Evolutionary conservation across 2,888 invertebrate genomes (phyloP).

Genomic region (Nemurella pictetii): DNA sequence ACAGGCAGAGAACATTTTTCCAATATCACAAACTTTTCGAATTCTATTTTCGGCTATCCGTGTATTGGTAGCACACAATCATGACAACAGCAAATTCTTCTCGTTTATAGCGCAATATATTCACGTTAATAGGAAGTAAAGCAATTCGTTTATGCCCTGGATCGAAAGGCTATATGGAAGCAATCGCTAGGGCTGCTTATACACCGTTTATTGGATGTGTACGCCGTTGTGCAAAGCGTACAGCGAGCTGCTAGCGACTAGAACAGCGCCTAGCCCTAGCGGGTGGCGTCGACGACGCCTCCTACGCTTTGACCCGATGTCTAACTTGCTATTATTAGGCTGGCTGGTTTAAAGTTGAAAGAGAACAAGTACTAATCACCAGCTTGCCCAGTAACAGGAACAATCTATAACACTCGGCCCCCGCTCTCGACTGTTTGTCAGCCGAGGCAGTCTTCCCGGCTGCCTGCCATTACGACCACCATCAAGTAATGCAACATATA

Average conservation of each 20-base stretch:
- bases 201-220: neutral
- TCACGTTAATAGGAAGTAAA: neutral
- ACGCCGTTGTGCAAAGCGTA: too few relatives aligned
- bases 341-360: conserved; percentile 6
- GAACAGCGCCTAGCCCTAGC: too few relatives aligned
- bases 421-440: neutral
- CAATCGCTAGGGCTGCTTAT: neutral
- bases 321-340: conserved; percentile 14
- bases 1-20: neutral
- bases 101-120: neutral
- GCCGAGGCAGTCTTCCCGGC: neutral
- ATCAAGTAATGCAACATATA: neutral
- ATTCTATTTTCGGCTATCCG: neutral
- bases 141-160: neutral
- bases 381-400: neutral
- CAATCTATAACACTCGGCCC: neutral
- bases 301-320: neutral
- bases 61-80: neutral
- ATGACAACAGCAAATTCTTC: neutral
- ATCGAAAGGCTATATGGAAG: neutral
- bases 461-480: neutral
- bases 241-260: too few relatives aligned
- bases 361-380: neutral
- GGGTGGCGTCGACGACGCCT: neutral
- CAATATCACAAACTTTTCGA: neutral